phyloP scores from a whole-genome alignment of 1,140 invertebrate genomes.

The Liolophura sinensis region DNA sequence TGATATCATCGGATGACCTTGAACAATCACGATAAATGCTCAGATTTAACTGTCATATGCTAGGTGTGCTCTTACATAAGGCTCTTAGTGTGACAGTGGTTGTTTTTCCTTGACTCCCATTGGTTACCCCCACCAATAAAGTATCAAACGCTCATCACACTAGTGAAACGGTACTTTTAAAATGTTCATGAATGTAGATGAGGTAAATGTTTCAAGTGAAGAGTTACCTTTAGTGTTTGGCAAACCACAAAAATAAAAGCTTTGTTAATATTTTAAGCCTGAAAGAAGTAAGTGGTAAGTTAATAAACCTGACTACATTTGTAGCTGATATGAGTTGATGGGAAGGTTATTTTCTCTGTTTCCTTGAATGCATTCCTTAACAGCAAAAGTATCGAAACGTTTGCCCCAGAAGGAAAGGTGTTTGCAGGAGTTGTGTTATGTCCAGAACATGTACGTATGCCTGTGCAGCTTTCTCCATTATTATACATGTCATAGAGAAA shows the following conservation, averaged over 20 bases:
- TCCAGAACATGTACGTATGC: conserved; percentile 65
- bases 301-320: too few relatives aligned
- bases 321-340: neutral
- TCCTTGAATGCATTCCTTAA: neutral
- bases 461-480: neutral
- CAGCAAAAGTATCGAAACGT: conserved; percentile 62
- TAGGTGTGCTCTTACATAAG: too few relatives aligned
- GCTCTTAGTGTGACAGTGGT: too few relatives aligned
- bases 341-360: neutral
- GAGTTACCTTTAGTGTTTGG: neutral
- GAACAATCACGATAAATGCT: neutral
- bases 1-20: neutral
- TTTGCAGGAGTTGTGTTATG: conserved; percentile 76
- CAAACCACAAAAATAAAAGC: neutral
- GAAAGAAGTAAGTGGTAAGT: too few relatives aligned
- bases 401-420: conserved; percentile 67
- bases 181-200: too few relatives aligned
- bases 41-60: too few relatives aligned
- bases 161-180: too few relatives aligned
- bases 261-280: too few relatives aligned
- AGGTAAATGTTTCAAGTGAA: too few relatives aligned
- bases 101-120: too few relatives aligned
- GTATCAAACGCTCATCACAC: too few relatives aligned
- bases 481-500: neutral
- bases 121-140: too few relatives aligned